Conservation (phyloP, 2,888 invertebrate species). For the Trichogramma dendrolimi region DNA sequence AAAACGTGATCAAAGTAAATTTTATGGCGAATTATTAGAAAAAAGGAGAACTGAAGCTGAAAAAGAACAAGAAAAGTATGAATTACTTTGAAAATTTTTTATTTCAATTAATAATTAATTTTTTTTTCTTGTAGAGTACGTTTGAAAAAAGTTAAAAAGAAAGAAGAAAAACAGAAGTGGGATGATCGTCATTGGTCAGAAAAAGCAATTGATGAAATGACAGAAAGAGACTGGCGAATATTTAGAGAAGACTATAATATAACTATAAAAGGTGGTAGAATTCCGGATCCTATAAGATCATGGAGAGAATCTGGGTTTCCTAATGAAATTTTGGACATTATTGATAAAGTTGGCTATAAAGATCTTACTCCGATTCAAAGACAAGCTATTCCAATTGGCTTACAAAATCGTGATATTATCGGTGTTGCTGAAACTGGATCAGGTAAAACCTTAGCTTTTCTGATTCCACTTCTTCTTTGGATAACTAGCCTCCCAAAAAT, state of each 20-base stretch:
- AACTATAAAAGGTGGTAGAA: conserved; percentile 93
- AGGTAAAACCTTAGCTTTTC: conserved; percentile 97
- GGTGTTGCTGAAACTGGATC: conserved; percentile 99
- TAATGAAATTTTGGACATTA: conserved; percentile 86
- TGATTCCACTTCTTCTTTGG: conserved; percentile 95
- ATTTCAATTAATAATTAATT: conserved; percentile 23
- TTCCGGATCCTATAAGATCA: conserved; percentile 90
- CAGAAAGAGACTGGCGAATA: conserved; percentile 98
- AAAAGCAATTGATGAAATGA: conserved; percentile 91
- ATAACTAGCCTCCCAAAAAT: conserved; percentile 96
- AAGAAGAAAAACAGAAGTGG: conserved; percentile 98
- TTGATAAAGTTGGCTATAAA: conserved; percentile 91
- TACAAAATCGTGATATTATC: conserved; percentile 92
- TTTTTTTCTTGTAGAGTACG: conserved; percentile 56
- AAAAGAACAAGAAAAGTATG: conserved; percentile 88
- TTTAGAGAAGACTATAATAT: conserved; percentile 99
- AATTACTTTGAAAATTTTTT: conserved; percentile 5
- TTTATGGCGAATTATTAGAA: conserved; percentile 93
- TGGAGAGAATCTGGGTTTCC: conserved; percentile 95
- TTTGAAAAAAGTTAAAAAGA: conserved; percentile 85
- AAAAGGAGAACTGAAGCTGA: conserved; percentile 93
- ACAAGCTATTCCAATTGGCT: conserved; percentile 97
- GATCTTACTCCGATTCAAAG: conserved; percentile 99
- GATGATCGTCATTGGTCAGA: conserved; percentile 99
- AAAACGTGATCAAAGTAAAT: conserved; percentile 92